Percentiles rank a stretch among this genome's conserved stretches.
Conservation (phyloP, 53 echinoderm and acorn worm species). For the Paelopatides confundens region DNA sequence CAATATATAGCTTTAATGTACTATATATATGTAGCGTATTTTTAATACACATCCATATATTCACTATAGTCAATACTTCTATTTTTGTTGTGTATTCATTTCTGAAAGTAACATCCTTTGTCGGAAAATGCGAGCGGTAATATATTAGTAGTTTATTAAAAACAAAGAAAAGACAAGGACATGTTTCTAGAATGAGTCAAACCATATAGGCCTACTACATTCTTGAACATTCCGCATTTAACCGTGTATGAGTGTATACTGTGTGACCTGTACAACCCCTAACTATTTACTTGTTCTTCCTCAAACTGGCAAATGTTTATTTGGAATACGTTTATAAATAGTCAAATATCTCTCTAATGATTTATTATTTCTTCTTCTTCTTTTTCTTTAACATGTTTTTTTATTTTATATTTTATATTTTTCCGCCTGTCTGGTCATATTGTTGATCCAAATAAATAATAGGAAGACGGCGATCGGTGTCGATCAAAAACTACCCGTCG, state of each 20-base stretch:
- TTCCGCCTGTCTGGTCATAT: constrained; percentile 14
- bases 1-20: too few relatives aligned
- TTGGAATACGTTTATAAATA: constrained; percentile 23
- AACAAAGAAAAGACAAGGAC: not conserved
- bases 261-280: not conserved
- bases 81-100: too few relatives aligned
- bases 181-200: not conserved
- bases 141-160: not conserved
- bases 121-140: not conserved
- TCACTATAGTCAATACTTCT: too few relatives aligned
- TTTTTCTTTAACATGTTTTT: not conserved
- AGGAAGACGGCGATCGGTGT: not conserved
- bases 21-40: too few relatives aligned
- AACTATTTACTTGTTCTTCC: not conserved
- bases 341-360: not conserved
- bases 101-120: too few relatives aligned
- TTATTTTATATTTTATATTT: too few relatives aligned
- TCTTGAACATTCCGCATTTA: not conserved
- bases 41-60: too few relatives aligned
- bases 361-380: not conserved
- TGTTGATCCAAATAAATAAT: not conserved
- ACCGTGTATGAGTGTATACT: not conserved
- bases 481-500: constrained; percentile 31
- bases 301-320: not conserved
- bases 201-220: too few relatives aligned